These are phyloP conservation scores for Manacus vitellinus DNA, from an alignment of 2,113 vertebrate species.

Conservation along the genomic window DNA sequence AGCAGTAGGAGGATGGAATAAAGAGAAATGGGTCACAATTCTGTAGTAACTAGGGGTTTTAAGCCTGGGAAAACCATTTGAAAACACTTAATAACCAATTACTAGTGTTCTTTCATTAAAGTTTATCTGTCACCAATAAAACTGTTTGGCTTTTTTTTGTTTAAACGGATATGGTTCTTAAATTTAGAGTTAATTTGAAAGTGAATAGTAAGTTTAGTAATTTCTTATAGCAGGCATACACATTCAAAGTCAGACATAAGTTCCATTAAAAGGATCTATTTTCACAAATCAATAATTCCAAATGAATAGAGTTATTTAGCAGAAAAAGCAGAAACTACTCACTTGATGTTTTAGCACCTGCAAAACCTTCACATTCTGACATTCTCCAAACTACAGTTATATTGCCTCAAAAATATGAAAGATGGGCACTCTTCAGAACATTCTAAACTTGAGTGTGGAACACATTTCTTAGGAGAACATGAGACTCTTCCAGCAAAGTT, in stretches of 20 bases:
- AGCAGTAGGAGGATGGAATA: not conserved
- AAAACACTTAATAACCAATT: not conserved
- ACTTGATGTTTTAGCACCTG: not conserved
- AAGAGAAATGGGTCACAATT: not conserved
- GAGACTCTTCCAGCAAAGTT: not conserved
- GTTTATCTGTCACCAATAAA: not conserved
- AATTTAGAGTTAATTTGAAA: not conserved
- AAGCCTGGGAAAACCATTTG: not conserved
- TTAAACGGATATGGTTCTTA: not conserved
- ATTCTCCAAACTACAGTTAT: not conserved
- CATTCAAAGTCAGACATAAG: not conserved
- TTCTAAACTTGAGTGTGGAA: not conserved
- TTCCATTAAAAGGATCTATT: not conserved
- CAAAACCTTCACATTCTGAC: not conserved
- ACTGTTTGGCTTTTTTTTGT: fast-evolving
- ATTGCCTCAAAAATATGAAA: not conserved
- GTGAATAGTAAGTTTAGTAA: not conserved
- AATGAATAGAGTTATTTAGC: not conserved
- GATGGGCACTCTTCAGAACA: not conserved
- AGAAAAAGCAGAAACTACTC: not conserved
- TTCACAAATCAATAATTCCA: not conserved
- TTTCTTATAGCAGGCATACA: not conserved
- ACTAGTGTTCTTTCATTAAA: not conserved
- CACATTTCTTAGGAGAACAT: not conserved
- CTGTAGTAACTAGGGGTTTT: fast-evolving